Base-by-base conservation (phyloP, 2,797 vertebrate species). In the Coranthus polyacanthus region DNA sequence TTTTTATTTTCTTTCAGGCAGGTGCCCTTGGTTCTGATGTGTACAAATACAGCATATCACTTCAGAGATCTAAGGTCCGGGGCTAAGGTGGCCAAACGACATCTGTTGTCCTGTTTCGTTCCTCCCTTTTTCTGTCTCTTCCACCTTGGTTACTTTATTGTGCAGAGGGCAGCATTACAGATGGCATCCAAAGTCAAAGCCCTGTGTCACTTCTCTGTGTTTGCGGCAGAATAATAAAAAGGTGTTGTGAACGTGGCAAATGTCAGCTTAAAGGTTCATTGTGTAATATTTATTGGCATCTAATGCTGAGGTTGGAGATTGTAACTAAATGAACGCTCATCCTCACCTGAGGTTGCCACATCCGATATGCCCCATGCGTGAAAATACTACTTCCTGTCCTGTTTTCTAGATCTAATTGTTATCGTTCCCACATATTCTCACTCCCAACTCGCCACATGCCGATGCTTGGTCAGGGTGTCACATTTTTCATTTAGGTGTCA, bases 91-190 rank as follows among this genome's bases (percentile, higher is more conserved):
- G 56, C 68, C 50, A 20, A 42, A 9, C 26, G 4, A 42, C 85
- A 87, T 81, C 83, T 89, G 85, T 72, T 87, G 59, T 65, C 47
- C n/a, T n/a, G n/a, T n/a, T n/a, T n/a, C n/a, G n/a, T n/a, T n/a
- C n/a, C 47, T 69, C 56, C n/a, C 39, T 15, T 0, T 12, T 37
- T 44, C 37, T 22, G 8, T 42, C 38, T 38, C 22, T 17, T 37
- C 21, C 2, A 2, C 46, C 36, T 4, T 6, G 13, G 22, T 21
- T 50, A 45, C 34, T 12, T 57, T 49, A 36, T 11, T 72, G 57
- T 52, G 24, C 20, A 51, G 60, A 72, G 38, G 52, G 46, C 10
- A 15, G 24, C 24, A 51, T 6, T 20, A 36, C 17, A 49, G 41
- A 66, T 52, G 56, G 42, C 61, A 5, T 36, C 39, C 36, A 36